Evolutionary conservation across 2,888 invertebrate species (phyloP).

Genomic region (Baronia brevicornis): DNA sequence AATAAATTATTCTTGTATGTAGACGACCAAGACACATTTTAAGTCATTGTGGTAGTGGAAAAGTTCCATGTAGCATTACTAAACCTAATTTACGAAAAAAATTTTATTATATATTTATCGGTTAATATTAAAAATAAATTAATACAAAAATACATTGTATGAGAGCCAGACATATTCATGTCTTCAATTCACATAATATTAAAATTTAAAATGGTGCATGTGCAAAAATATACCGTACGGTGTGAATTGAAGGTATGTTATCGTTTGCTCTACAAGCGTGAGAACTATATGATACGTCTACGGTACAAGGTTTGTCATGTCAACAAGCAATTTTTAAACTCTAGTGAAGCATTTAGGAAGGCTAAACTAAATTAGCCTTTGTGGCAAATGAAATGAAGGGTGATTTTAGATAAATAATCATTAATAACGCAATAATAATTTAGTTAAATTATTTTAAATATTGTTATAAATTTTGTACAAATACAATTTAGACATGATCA

Average conservation of each 20-base stretch:
- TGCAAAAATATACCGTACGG: conserved; percentile 36
- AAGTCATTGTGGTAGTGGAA: too few species aligned
- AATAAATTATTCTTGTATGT: too few species aligned
- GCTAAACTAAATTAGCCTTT: conserved; percentile 8
- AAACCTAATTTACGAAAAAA: too few species aligned
- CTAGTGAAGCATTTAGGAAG: conserved; percentile 34
- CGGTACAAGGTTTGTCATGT: conserved; percentile 23
- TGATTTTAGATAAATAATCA: too few species aligned
- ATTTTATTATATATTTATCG: background rate
- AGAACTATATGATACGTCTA: conserved; percentile 45
- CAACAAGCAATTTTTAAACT: conserved; percentile 34
- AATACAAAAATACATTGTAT: conserved; percentile 11
- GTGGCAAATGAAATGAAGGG: background rate
- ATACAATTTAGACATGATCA: too few species aligned
- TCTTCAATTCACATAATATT: conserved; percentile 62
- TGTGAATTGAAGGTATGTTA: conserved; percentile 73
- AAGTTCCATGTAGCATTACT: too few species aligned
- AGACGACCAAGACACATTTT: too few species aligned
- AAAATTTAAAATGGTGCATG: conserved; percentile 31
- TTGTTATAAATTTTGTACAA: too few species aligned
- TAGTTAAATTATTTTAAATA: too few species aligned
- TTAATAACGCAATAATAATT: too few species aligned
- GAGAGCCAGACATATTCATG: conserved; percentile 73
- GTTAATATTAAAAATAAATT: conserved; percentile 4
- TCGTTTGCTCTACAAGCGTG: conserved; percentile 68